Conservation (phyloP, 2,888 invertebrate species). For the Drosophila paracracens region DNA sequence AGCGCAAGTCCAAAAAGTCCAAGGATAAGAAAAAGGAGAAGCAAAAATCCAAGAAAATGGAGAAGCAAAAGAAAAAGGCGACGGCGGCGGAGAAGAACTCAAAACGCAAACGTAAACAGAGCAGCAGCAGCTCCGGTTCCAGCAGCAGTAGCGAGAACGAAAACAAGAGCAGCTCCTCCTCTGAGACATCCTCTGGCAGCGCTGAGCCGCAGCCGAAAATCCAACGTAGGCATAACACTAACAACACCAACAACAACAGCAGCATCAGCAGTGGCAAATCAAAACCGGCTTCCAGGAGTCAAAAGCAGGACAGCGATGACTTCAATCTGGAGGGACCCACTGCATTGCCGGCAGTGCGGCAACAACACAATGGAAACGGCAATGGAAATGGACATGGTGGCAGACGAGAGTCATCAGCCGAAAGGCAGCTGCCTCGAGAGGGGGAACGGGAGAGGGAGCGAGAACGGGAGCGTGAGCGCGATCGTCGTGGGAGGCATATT, state of each 20-base stretch:
- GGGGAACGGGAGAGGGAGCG: constrained; percentile 2
- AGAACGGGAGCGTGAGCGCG: constrained; percentile 28
- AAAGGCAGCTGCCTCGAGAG: neutral
- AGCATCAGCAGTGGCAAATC: constrained; percentile 34
- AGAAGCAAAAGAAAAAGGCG: constrained; percentile 45
- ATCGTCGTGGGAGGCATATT: constrained; percentile 10
- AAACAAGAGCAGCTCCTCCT: constrained; percentile 39
- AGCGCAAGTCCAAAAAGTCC: constrained; percentile 45
- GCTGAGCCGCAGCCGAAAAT: constrained; percentile 47
- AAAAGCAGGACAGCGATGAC: constrained; percentile 51
- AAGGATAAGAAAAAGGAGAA: constrained; percentile 51
- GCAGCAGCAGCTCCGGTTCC: constrained; percentile 57
- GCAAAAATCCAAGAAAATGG: constrained; percentile 27
- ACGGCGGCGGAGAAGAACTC: constrained; percentile 53
- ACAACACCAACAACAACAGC: constrained; percentile 25
- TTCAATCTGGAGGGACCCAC: constrained; percentile 66
- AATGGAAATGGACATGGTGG: constrained; percentile 8
- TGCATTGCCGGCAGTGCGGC: constrained; percentile 13
- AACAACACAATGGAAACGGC: constrained; percentile 55
- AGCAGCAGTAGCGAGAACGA: constrained; percentile 40
- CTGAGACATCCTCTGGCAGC: constrained; percentile 41
- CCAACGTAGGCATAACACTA: constrained; percentile 30
- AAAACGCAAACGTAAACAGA: constrained; percentile 48
- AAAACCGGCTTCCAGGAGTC: constrained; percentile 30
- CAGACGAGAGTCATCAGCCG: constrained; percentile 17